Base-by-base conservation (phyloP, 2,888 invertebrate genomes). In the Agrotis segetum region DNA sequence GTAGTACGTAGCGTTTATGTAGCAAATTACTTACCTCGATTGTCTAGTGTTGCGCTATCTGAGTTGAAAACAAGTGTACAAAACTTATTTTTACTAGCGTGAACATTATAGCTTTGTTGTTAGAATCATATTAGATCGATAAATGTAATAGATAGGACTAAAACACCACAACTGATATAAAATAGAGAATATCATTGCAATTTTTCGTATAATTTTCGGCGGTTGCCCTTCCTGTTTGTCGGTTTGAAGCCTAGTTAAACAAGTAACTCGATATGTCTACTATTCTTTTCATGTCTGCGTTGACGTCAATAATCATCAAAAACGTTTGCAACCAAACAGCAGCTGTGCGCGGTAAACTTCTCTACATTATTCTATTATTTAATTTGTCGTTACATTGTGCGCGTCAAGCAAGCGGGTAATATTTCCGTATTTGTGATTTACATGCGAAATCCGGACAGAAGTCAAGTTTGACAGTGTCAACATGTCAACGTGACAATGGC, bases 391-490 rank as follows among this genome's bases (percentile, higher is more conserved):
- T 93, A 89, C 92, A 95, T 96, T 96, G 84, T 88, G 83, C 82
- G 82, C 82, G 75, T 66, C 77, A 78, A 85, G 83, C 84, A 80
- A 83, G 87, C 92, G 93, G 92, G 90, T 94, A 92, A 93, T 93
- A 87, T 95, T 95, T 96, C 95, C 95, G 93, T 95, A 94, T 95
- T 95, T 91, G 89, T 88, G 85, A 90, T 91, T 89, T 94, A 93
- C 94, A 95, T 92, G 94, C 92, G 92, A 93, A 95, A 93, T 92
- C 92, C 92, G 92, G 92, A 94, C 96, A 95, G 95, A 92, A 96
- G 96, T 96, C 95, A 95, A 95, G 93, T 95, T 94, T 90, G 94
- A 92, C 95, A 94, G 88, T 94, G 96, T 96, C 96, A 96, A 95
- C 96, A 95, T 96, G 94, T 96, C 96, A 95, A 71, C 74, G 74